phyloP scores from a whole-genome alignment of 2,113 vertebrate genomes.

The Grallaria varia region DNA sequence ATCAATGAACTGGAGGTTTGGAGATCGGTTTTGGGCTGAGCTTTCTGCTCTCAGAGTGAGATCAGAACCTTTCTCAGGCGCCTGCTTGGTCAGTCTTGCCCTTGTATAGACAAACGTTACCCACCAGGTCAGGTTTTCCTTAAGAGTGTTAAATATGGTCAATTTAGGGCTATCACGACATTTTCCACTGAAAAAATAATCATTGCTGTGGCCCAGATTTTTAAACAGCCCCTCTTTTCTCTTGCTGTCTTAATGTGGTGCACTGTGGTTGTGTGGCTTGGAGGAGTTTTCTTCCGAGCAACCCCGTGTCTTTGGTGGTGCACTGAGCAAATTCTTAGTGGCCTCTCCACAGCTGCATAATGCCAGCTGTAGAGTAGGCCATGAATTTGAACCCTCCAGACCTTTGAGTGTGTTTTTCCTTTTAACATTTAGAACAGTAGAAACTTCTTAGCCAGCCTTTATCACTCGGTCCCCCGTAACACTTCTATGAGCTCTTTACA shows the following conservation, averaged over 20 bases:
- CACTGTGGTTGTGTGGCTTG: not conserved
- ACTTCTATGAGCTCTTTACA: fast-evolving
- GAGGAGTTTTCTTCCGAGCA: not conserved
- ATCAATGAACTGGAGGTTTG: not conserved
- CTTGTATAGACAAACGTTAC: not conserved
- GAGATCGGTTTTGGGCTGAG: not conserved
- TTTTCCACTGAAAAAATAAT: not conserved
- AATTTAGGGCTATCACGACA: not conserved
- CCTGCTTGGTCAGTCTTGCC: not conserved
- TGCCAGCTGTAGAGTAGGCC: not conserved
- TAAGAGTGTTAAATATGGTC: not conserved
- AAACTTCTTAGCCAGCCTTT: not conserved
- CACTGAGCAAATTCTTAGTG: not conserved
- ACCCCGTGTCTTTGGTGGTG: fast-evolving
- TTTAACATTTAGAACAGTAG: not conserved
- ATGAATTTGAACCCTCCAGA: not conserved
- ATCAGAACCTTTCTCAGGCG: not conserved
- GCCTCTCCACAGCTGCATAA: not conserved
- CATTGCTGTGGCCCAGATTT: not conserved
- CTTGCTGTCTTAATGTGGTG: not conserved
- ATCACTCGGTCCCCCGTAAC: not conserved
- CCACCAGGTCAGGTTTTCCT: not conserved
- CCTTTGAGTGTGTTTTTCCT: not conserved
- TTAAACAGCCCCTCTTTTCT: not conserved
- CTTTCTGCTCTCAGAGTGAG: fast-evolving